phyloP scores from a whole-genome alignment of 2,888 invertebrate genomes.

The Ferdinandea cuprea region DNA sequence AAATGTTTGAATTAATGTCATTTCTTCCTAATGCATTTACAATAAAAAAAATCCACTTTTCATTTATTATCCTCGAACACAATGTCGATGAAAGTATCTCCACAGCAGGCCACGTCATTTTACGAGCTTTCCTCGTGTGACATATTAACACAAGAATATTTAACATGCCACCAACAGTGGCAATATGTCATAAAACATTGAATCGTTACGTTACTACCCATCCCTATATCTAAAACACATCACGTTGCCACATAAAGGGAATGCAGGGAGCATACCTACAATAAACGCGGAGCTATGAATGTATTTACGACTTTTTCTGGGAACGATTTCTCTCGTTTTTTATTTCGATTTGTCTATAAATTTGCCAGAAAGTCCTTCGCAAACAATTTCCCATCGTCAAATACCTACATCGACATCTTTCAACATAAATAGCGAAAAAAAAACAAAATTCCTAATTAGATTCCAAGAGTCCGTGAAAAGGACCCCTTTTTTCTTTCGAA shows the following conservation, averaged over 20 bases:
- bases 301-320: constrained; percentile 25
- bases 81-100: neutral
- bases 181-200: constrained; percentile 26
- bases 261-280: too few relatives aligned
- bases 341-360: neutral
- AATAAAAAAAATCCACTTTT: neutral
- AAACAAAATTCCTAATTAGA: too few relatives aligned
- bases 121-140: constrained; percentile 41
- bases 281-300: too few relatives aligned
- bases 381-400: neutral
- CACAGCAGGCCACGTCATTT: constrained; percentile 38
- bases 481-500: too few relatives aligned
- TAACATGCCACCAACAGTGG: neutral
- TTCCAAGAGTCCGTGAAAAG: too few relatives aligned
- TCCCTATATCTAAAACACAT: constrained; percentile 6
- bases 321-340: neutral
- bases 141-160: constrained; percentile 24
- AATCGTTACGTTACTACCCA: neutral
- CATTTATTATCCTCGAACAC: neutral
- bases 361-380: neutral
- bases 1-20: too few relatives aligned
- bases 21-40: neutral
- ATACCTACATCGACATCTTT: too few relatives aligned
- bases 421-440: too few relatives aligned
- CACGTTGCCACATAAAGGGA: neutral